Percentiles rank a stretch among this genome's conserved stretches.
These are phyloP conservation scores for Gymnobelideus leadbeateri DNA, from an alignment of 2,113 vertebrate species.

Conservation along the genomic window DNA sequence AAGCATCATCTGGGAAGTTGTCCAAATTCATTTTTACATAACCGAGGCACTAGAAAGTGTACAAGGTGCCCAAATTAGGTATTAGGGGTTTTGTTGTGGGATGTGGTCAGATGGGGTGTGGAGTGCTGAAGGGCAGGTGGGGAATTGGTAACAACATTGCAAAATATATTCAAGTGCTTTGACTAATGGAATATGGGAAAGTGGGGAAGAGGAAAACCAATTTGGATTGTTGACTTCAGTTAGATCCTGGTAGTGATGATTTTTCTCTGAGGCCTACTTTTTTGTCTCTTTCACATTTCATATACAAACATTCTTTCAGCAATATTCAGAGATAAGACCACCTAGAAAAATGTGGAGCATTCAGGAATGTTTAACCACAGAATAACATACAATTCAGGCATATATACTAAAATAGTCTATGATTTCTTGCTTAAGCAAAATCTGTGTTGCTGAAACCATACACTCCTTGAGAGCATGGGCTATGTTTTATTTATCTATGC, in stretches of 20 bases:
- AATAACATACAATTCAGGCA: neutral
- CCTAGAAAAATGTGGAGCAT: neutral
- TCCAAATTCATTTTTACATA: slow-evolving; percentile 32
- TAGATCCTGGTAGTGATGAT: neutral
- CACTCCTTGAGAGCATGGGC: neutral
- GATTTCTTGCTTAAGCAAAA: slow-evolving; percentile 43
- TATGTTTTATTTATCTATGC: neutral
- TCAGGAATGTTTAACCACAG: slow-evolving; percentile 21
- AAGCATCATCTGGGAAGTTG: neutral
- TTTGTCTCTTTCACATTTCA: neutral
- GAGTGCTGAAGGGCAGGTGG: neutral
- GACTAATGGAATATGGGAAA: slow-evolving; percentile 47
- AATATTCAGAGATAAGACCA: neutral
- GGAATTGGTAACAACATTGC: neutral
- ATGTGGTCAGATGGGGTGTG: neutral
- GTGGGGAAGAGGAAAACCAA: neutral
- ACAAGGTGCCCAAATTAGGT: slow-evolving; percentile 20
- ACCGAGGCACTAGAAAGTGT: slow-evolving; percentile 31
- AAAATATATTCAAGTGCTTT: slow-evolving; percentile 19
- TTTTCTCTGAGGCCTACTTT: neutral
- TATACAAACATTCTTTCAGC: neutral
- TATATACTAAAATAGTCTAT: neutral
- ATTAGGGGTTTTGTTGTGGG: neutral
- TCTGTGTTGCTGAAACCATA: neutral
- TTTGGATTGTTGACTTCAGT: neutral